phyloP scores from a whole-genome alignment of 2,113 vertebrate species.

The Puffinus mauretanicus region DNA sequence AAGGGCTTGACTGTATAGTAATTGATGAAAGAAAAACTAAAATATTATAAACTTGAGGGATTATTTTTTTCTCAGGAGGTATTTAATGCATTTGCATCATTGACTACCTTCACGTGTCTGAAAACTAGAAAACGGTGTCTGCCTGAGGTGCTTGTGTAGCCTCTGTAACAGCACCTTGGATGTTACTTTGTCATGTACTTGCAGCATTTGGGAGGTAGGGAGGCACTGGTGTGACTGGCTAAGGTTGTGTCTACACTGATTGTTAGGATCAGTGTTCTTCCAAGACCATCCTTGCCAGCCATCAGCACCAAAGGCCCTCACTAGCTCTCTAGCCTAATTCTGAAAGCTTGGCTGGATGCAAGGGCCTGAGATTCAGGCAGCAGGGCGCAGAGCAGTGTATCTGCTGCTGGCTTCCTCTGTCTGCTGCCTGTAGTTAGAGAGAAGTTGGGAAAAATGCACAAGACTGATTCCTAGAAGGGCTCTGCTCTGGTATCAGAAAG shows the following conservation, averaged over 20 bases:
- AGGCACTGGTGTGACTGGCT: background rate
- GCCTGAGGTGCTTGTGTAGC: background rate
- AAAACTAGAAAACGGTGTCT: background rate
- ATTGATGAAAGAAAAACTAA: background rate
- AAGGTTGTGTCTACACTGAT: background rate
- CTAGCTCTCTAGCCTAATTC: background rate
- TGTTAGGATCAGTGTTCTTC: background rate
- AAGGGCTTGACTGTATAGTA: background rate
- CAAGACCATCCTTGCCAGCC: background rate
- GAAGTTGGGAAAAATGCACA: background rate
- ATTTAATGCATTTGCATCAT: background rate
- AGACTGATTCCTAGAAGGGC: background rate
- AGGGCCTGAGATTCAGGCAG: background rate
- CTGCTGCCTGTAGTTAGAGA: background rate
- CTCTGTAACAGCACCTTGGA: background rate
- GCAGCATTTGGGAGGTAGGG: background rate
- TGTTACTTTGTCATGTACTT: background rate
- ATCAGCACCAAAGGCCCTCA: background rate
- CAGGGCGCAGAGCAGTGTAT: accelerated
- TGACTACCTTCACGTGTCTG: background rate
- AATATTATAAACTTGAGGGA: background rate
- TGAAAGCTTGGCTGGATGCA: background rate
- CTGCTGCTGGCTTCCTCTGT: background rate
- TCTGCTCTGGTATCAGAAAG: background rate
- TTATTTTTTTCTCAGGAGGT: background rate